Percentiles rank a stretch among this genome's conserved stretches.
These are phyloP conservation scores for Pterophyllum scalare DNA, from an alignment of 2,113 vertebrate genomes.

Conservation along the genomic window DNA sequence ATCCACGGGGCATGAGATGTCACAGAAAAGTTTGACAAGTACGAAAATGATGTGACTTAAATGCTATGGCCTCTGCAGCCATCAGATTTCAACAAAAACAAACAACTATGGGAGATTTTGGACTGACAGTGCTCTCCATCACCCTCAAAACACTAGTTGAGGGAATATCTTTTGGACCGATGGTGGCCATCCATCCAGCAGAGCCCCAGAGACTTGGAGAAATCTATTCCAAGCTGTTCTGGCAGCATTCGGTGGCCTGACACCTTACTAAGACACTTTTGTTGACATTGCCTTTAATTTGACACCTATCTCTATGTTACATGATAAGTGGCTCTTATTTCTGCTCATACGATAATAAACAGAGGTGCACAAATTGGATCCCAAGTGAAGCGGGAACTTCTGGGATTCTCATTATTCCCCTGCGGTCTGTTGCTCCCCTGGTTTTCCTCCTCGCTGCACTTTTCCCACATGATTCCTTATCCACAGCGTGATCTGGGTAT, in stretches of 20 bases:
- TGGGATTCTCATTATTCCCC: conserved; percentile 53
- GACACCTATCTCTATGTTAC: not conserved
- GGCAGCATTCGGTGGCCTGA: not conserved
- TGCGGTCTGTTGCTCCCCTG: conserved; percentile 33
- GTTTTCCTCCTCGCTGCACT: conserved; percentile 31
- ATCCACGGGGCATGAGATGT: not conserved
- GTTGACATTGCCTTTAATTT: not conserved
- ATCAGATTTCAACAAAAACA: not conserved
- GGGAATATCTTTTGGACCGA: not conserved
- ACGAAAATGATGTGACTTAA: not conserved
- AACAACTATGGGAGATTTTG: not conserved
- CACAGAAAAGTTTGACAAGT: not conserved
- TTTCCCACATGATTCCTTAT: conserved; percentile 64
- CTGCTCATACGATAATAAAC: not conserved
- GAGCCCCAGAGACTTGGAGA: not conserved
- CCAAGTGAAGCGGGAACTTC: not conserved
- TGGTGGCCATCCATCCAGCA: not conserved
- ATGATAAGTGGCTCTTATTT: not conserved
- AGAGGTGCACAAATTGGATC: not conserved
- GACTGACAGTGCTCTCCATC: not conserved
- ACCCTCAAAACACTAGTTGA: not conserved
- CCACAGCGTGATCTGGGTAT: conserved; percentile 36
- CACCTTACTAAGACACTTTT: not conserved
- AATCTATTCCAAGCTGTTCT: not conserved
- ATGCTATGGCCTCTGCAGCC: not conserved